Base-by-base conservation (phyloP, 2,113 vertebrate species). In the Melanotaenia duboulayi region DNA sequence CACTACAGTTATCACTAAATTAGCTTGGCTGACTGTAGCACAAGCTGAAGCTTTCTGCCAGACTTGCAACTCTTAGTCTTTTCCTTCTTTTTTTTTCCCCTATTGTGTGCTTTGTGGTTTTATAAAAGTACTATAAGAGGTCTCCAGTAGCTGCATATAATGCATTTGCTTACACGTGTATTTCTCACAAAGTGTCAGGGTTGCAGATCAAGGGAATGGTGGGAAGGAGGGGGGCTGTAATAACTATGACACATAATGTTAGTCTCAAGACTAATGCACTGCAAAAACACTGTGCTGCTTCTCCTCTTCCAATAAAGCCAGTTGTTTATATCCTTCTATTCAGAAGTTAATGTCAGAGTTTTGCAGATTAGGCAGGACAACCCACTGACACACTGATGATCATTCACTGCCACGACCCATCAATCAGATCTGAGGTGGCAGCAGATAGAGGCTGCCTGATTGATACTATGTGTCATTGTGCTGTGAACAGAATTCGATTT, bases 1-100 rank as follows among this genome's bases (percentile, higher is more conserved):
- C 17, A 28, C 58, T 69, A 35, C 73, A 73, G 77, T 81, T 85
- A 86, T 68, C 0, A 40, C 68, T 67, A 84, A 84, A 86, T 91
- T 82, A 82, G 64, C 78, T 74, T 42, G 58, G 88, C 86, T 88
- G 83, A 91, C 88, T 91, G 46, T 70, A 89, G 87, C 83, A 87
- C 71, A 84, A 87, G 90, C 69, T 87, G 91, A 93, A 84, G 89
- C 85, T 76, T 78, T 83, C 70, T 90, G 90, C 89, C 84, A 90
- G 81, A 84, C 83, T 87, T 91, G 89, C 92, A 92, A 75, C 68
- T 88, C 80, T 54, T 78, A 42, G 71, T 40, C 55, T 73, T 87
- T 90, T 28, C 32, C 8, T 35, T 28, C 28, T 28, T 89, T 61
- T 89, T 89, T 88, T 84, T 12, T 17, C 13, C n/a, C n/a, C n/a